Percentiles rank a stretch among this genome's conserved stretches.
phyloP scores from a whole-genome alignment of 2,113 vertebrate genomes.

The Siniperca chuatsi region DNA sequence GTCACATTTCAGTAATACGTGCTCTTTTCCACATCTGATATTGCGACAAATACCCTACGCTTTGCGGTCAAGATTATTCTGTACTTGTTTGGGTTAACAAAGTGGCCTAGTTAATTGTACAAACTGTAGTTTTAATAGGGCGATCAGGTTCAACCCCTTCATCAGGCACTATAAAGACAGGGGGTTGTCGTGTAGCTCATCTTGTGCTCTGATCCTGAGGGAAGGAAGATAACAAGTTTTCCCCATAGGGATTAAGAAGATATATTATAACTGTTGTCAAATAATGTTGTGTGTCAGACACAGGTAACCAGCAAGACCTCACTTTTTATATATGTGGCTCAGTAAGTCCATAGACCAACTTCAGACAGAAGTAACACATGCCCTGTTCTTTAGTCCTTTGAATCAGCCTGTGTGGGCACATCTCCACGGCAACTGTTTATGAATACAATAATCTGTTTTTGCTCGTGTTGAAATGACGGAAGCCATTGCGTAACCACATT shows the following conservation, averaged over 20 bases:
- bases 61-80: neutral
- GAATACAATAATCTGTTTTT: conserved; percentile 74
- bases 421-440: conserved; percentile 73
- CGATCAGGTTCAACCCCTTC: neutral
- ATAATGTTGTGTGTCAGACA: neutral
- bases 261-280: neutral
- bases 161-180: neutral
- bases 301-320: neutral
- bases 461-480: conserved; percentile 75
- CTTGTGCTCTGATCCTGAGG: neutral
- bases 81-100: neutral
- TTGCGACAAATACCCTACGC: neutral
- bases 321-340: conserved; percentile 1
- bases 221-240: neutral
- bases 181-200: neutral
- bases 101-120: neutral
- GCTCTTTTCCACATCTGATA: neutral
- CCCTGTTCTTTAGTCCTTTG: neutral
- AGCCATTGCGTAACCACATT: conserved; percentile 75
- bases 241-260: neutral
- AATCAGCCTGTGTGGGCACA: conserved; percentile 57
- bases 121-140: neutral
- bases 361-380: neutral
- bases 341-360: neutral
- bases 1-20: neutral